phyloP scores from a whole-genome alignment of 2,113 vertebrate genomes.

The Xiphophorus couchianus region DNA sequence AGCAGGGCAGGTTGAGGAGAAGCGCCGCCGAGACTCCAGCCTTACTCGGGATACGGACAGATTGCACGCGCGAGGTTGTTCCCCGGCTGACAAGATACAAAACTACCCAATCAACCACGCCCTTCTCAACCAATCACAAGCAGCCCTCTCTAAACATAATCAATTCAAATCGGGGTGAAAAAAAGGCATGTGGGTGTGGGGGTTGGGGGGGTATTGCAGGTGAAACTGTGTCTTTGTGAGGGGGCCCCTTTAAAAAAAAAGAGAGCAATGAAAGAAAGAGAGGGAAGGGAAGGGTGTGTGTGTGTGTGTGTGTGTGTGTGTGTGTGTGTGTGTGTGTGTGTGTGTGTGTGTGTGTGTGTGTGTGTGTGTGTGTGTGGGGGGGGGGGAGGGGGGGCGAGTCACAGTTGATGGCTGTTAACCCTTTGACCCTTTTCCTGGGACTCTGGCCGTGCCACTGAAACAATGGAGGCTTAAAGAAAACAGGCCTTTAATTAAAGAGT shows the following conservation, averaged over 20 bases:
- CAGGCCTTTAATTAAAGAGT: slow-evolving; percentile 84
- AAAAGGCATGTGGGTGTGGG: too few species aligned
- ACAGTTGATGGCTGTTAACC: slow-evolving; percentile 88
- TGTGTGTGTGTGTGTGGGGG: too few species aligned
- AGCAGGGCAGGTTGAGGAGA: slow-evolving; percentile 61
- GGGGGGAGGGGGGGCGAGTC: slow-evolving; percentile 28
- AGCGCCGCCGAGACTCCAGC: slow-evolving; percentile 82
- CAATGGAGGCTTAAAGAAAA: slow-evolving; percentile 79
- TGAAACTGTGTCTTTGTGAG: slow-evolving; percentile 87
- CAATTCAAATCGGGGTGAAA: slow-evolving; percentile 84
- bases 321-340: too few species aligned
- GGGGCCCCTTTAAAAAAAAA: slow-evolving; percentile 75
- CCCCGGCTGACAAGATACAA: slow-evolving; percentile 92
- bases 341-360: too few species aligned
- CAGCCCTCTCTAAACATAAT: slow-evolving; percentile 91
- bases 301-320: too few species aligned
- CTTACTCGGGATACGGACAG: slow-evolving; percentile 90
- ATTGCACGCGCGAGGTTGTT: slow-evolving; percentile 91
- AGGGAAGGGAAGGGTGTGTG: slow-evolving; percentile 3
- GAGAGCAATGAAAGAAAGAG: slow-evolving; percentile 65
- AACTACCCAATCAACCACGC: slow-evolving; percentile 94
- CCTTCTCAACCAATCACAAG: slow-evolving; percentile 95
- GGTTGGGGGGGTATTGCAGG: slow-evolving; percentile 82
- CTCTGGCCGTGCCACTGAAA: slow-evolving; percentile 78
- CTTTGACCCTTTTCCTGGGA: slow-evolving; percentile 82